Conservation (phyloP, 2,888 invertebrate genomes). For the Lepidocyrtinus sp. region DNA sequence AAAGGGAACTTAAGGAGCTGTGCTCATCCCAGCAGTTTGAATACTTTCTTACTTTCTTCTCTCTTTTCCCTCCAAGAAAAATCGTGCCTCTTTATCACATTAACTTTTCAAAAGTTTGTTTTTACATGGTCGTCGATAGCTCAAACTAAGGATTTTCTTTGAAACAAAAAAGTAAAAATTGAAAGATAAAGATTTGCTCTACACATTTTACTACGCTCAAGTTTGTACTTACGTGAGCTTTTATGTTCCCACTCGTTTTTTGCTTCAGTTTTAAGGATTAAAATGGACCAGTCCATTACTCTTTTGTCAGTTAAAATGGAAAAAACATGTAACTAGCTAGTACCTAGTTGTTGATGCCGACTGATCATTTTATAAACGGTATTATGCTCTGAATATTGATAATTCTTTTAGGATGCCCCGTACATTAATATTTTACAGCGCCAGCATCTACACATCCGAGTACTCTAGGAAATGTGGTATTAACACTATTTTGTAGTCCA, state of each 20-base stretch:
- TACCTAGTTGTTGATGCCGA: not conserved
- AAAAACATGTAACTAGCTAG: not conserved
- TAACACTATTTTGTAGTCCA: constrained; percentile 18
- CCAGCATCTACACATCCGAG: not conserved
- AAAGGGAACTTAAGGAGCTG: not conserved
- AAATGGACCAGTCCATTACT: not conserved
- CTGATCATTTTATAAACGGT: constrained; percentile 9
- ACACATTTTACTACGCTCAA: not conserved
- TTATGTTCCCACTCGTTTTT: not conserved
- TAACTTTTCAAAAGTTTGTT: constrained; percentile 48
- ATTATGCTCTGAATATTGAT: constrained; percentile 43
- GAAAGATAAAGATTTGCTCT: constrained; percentile 35
- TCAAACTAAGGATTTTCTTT: constrained; percentile 8
- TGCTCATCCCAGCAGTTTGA: not conserved
- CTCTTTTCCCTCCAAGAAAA: constrained; percentile 3
- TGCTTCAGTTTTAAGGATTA: not conserved
- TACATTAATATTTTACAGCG: not conserved
- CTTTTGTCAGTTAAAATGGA: not conserved
- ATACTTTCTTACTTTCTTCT: constrained; percentile 18
- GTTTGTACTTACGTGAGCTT: not conserved
- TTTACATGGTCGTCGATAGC: not conserved
- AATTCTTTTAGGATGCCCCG: not conserved
- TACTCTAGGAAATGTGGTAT: constrained; percentile 10
- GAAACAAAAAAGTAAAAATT: constrained; percentile 25
- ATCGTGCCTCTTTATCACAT: constrained; percentile 22